Base-by-base conservation (phyloP, 92 coral and sea anemone species). In the Phenganax marumi region DNA sequence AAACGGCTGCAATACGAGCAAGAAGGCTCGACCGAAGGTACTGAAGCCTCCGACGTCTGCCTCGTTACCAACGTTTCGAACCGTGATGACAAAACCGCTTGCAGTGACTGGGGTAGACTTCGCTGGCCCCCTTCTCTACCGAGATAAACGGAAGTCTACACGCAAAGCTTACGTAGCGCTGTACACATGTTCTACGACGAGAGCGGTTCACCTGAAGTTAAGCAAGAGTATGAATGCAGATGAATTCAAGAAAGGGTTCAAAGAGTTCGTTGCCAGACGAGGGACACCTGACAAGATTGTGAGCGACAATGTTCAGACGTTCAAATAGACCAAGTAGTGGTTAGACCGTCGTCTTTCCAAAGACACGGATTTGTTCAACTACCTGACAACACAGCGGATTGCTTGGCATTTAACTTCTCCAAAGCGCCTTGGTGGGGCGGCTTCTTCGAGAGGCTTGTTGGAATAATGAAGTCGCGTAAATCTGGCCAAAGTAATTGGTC, bases 171-270 rank as follows among this genome's bases (percentile, higher is more conserved):
- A 88, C 65, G 24, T 89, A 24, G 81, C 87, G 51, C 79, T 89
- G 73, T 89, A 85, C 77, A n/a, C 91, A 47, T 89, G 91, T 63
- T 87, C 91, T 3, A 80, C 83, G n/a, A 85, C 53, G 85, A 62
- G 73, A 73, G 85, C n/a, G n/a, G n/a, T n/a, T n/a, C n/a, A n/a
- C n/a, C n/a, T n/a, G n/a, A n/a, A n/a, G n/a, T n/a, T n/a, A 10
- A 73, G 81, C 18, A 68, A 57, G 22, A 79, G 85, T 50, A 50
- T 85, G 66, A 63, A 89, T 23, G 80, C 81, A 7, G 9, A 1
- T 8, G 82, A 84, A 50, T 88, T 88, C 60, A 71, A 84, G 50
- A 26, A 79, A 52, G 51, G 74, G 33, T 51, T 84, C n/a, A 84
- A 72, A 57, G 85, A 84, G 76, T 87, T 87, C 43, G 85, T 87